These are phyloP conservation scores for Palloptera scutellata DNA, from an alignment of 2,888 invertebrate genomes.

Conservation along the genomic window DNA sequence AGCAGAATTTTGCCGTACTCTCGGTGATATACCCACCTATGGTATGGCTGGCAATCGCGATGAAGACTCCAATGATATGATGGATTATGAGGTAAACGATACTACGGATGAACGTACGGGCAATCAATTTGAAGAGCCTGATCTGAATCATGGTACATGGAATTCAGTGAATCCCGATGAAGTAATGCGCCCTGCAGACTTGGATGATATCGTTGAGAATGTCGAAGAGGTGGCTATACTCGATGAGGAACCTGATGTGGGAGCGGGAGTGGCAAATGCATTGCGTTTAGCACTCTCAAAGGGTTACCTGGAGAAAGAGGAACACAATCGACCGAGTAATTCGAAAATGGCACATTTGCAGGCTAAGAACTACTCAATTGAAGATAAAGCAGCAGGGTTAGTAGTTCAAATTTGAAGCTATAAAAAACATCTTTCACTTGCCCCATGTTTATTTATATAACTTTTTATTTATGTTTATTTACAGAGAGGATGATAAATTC, in stretches of 20 bases:
- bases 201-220: constrained; percentile 65
- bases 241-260: constrained; percentile 92
- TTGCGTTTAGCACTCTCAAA: constrained; percentile 90
- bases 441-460: neutral
- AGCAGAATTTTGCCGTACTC: constrained; percentile 94
- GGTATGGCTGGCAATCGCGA: constrained; percentile 91
- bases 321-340: constrained; percentile 75
- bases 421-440: neutral
- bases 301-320: constrained; percentile 89
- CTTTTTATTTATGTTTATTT: constrained; percentile 36
- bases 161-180: constrained; percentile 77
- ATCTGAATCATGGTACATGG: constrained; percentile 77
- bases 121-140: constrained; percentile 58
- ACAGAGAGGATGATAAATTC: constrained; percentile 82
- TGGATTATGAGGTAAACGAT: constrained; percentile 63
- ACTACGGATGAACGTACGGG: constrained; percentile 58
- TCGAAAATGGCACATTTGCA: constrained; percentile 78
- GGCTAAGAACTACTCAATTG: constrained; percentile 82
- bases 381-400: constrained; percentile 77
- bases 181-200: constrained; percentile 63
- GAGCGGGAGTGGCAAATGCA: constrained; percentile 91
- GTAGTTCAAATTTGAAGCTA: neutral
- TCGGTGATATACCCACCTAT: constrained; percentile 95
- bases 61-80: constrained; percentile 74
- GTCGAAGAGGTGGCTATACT: constrained; percentile 66